Percentiles rank a stretch among this genome's conserved stretches.
Evolutionary conservation across 2,888 invertebrate genomes (phyloP).

Genomic region (Phortica okadai): DNA sequence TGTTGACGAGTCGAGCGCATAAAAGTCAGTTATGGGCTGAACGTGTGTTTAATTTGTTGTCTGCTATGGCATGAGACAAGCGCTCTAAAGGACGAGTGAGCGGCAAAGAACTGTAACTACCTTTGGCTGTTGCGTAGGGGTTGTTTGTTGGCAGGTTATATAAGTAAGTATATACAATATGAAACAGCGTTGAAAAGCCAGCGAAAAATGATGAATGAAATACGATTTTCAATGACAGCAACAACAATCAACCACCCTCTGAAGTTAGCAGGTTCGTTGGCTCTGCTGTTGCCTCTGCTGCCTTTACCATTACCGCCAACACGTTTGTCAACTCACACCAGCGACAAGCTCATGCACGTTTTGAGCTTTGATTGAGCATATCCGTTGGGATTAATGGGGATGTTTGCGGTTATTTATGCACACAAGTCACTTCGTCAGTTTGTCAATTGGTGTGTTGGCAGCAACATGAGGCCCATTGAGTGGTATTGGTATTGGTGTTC

Average conservation of each 20-base stretch:
- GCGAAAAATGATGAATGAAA: constrained; percentile 72
- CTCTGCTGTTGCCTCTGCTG: neutral
- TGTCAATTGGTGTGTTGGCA: constrained; percentile 10
- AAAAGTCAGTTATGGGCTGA: constrained; percentile 34
- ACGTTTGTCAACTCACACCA: constrained; percentile 45
- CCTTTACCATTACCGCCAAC: no score
- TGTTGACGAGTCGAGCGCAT: constrained; percentile 14
- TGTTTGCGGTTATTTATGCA: constrained; percentile 57
- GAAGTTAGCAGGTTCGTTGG: constrained; percentile 36
- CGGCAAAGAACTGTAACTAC: no score
- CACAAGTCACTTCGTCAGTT: constrained; percentile 54
- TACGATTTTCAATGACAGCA: constrained; percentile 63
- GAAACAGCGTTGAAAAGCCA: constrained; percentile 57
- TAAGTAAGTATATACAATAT: neutral
- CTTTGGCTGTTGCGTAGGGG: neutral
- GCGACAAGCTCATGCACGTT: constrained; percentile 51
- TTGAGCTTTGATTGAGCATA: constrained; percentile 75
- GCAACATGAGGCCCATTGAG: constrained; percentile 15
- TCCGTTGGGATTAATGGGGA: constrained; percentile 73
- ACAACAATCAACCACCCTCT: constrained; percentile 47
- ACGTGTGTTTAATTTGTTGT: constrained; percentile 45
- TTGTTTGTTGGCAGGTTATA: constrained; percentile 57
- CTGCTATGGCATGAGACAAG: neutral
- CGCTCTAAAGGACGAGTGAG: no score
- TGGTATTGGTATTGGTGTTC: constrained; percentile 11